These are phyloP conservation scores for Ectemnius continuus DNA, from an alignment of 2,888 invertebrate species.

Conservation along the genomic window DNA sequence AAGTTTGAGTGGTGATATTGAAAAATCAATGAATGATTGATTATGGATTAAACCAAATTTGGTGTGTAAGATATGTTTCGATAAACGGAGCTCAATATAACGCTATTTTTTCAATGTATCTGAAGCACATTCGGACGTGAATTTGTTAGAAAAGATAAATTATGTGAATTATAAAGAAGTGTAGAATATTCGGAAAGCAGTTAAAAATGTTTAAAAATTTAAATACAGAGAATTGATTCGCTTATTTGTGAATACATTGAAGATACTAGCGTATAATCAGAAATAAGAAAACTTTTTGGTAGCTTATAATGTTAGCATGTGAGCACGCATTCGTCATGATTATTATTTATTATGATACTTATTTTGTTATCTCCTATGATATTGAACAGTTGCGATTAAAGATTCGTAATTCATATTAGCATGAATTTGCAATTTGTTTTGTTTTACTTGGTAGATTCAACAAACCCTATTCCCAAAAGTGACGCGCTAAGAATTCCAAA, in stretches of 20 bases:
- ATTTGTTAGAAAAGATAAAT: no score
- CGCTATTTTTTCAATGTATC: no score
- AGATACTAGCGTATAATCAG: no score
- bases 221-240: no score
- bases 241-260: neutral
- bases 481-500: constrained; percentile 38
- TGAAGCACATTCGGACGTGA: no score
- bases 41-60: no score
- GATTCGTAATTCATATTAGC: constrained; percentile 27
- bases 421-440: constrained; percentile 42
- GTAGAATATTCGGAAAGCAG: no score
- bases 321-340: constrained; percentile 26
- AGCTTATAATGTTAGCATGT: constrained; percentile 28
- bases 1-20: constrained; percentile 7
- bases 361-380: constrained; percentile 28
- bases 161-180: no score
- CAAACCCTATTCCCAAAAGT: constrained; percentile 30
- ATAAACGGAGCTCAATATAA: no score
- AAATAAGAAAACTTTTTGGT: neutral
- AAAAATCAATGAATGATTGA: no score
- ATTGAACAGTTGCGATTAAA: constrained; percentile 43
- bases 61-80: no score
- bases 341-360: constrained; percentile 51
- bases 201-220: no score
- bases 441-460: constrained; percentile 44